Evolutionary conservation across 2,888 invertebrate species (phyloP).

Genomic region (Dendrolimus pini): DNA sequence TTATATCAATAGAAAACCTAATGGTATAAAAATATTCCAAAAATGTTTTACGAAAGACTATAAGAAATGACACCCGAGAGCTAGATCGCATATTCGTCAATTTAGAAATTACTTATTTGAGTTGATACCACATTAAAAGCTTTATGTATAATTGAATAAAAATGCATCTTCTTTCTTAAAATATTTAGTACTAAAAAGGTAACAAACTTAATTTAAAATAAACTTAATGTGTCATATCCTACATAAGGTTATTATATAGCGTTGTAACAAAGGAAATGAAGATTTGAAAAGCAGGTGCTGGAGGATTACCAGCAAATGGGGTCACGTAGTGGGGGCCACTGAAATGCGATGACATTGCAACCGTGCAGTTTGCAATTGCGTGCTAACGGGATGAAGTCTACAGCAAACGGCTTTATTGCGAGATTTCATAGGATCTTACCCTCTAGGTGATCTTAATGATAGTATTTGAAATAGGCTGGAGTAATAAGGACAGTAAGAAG

Average conservation of each 20-base stretch:
- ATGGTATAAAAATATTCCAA: no score
- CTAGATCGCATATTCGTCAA: no score
- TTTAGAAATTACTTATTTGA: no score
- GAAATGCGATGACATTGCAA: conserved; percentile 70
- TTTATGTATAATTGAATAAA: no score
- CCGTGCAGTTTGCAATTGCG: conserved; percentile 43
- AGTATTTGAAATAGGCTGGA: neutral
- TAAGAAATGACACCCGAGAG: no score
- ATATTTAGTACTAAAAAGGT: no score
- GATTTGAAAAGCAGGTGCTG: conserved; percentile 66
- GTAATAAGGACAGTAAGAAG: neutral
- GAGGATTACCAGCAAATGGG: conserved; percentile 63
- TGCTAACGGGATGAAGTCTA: conserved; percentile 36
- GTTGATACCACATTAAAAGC: no score
- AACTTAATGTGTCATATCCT: neutral
- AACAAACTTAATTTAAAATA: neutral
- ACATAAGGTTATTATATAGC: neutral
- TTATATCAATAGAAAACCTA: no score
- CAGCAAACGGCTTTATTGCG: conserved; percentile 25
- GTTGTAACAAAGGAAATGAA: conserved; percentile 26
- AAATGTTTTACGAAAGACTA: no score
- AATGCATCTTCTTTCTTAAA: no score
- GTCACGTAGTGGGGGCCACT: conserved; percentile 54
- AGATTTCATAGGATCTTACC: conserved; percentile 3
- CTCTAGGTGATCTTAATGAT: neutral